These are phyloP conservation scores for Lepeophtheirus nordmannii DNA, from an alignment of 2,888 invertebrate species.

Conservation along the genomic window DNA sequence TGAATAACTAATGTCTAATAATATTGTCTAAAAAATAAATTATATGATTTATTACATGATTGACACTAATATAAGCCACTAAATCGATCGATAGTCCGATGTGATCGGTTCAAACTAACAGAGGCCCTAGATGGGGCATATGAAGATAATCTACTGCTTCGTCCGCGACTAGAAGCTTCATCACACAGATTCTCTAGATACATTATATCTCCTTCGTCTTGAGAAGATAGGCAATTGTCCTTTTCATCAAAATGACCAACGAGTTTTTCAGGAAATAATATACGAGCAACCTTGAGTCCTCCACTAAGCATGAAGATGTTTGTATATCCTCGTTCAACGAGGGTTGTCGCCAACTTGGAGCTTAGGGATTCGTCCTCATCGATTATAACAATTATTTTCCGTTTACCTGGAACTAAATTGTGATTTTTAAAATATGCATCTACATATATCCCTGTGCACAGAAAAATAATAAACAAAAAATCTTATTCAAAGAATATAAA, in stretches of 20 bases:
- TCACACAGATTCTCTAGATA: conserved; percentile 1
- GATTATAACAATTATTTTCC: conserved; percentile 37
- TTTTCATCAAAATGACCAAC: neutral
- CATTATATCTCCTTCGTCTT: conserved; percentile 18
- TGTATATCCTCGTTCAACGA: conserved; percentile 39
- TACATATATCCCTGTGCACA: neutral
- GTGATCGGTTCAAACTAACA: neutral
- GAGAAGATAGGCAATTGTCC: neutral
- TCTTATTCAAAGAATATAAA: neutral
- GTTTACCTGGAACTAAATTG: conserved; percentile 31
- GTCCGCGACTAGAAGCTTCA: neutral
- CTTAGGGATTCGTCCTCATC: conserved; percentile 38
- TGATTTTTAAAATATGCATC: neutral
- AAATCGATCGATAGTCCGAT: neutral
- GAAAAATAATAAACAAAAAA: too few relatives aligned
- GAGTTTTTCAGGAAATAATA: conserved; percentile 24
- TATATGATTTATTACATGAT: too few relatives aligned
- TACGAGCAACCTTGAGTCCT: conserved; percentile 31
- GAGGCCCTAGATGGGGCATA: neutral
- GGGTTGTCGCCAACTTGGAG: conserved; percentile 34
- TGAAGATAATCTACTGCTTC: neutral
- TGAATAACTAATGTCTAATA: too few relatives aligned
- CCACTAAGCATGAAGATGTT: conserved; percentile 40
- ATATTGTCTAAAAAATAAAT: too few relatives aligned
- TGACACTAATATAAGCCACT: neutral